Base-by-base conservation (phyloP, 2,888 invertebrate genomes). In the Atrina japonica region DNA sequence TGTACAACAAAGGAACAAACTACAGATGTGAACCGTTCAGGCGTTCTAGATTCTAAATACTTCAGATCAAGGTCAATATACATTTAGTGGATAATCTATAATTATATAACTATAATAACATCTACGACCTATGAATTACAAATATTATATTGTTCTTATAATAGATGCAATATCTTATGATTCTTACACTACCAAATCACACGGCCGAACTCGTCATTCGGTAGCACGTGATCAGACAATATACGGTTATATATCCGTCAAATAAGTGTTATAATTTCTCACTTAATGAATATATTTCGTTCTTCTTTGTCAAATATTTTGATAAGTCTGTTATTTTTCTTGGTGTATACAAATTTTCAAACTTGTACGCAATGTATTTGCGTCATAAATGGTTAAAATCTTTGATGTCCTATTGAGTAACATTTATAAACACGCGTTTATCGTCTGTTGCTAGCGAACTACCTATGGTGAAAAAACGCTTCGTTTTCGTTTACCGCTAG, bases 381-480 rank as follows among this genome's bases (percentile, higher is more conserved):
- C 18, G 6, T 49, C 11, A 50, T 25, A 66, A 66, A 56, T 50
- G 58, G 66, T 49, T 58, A 66, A 66, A 66, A 56, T 58, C 18
- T 66, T 58, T 66, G 23, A 41, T 41, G 18, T 52, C 56, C 21
- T 56, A 56, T 27, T 56, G 56, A 56, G 35, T 23, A 35, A 35
- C 35, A 35, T 35, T 21, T 56, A 61, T 49, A 61, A 58, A 58
- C 58, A 58, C 61, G 52, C 56, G 50, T 53, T 45, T 27, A 60
- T 56, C 60, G 70, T 61, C 66, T 56, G 71, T 67, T 72, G 63
- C 67, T 72, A 67, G 35, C 21, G 66, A 50, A 49, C 27, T 49
- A 45, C 49, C 29, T 49, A 49, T 18, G 18, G 47, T 43, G 27
- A 43, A 47, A 49, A 61, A 61, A 27, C 23, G 49, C 49, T 49